Evolutionary conservation across 2,888 invertebrate species (phyloP).

Genomic region (Sinodicranocentrus sp.): DNA sequence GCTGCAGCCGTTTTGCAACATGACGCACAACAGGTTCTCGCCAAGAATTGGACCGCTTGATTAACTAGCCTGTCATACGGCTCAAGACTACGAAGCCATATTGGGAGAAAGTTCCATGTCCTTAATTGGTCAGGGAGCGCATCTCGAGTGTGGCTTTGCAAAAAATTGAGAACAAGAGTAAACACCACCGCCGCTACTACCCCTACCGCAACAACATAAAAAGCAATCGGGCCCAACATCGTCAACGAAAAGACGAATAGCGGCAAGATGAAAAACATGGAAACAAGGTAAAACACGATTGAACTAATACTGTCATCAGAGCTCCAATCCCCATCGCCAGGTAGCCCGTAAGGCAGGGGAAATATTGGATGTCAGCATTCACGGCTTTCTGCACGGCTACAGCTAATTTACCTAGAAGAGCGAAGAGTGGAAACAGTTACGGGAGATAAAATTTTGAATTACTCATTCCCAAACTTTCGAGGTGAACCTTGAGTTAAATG

Average conservation of each 20-base stretch:
- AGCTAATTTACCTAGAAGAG: conserved; percentile 78
- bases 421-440: not conserved
- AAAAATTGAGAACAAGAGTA: conserved; percentile 77
- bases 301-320: conserved; percentile 81
- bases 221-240: conserved; percentile 77
- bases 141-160: conserved; percentile 78
- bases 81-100: conserved; percentile 78
- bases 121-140: conserved; percentile 77
- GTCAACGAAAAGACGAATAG: conserved; percentile 78
- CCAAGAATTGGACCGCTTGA: conserved; percentile 49
- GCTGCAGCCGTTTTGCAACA: conserved; percentile 55
- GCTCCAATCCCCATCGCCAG: conserved; percentile 81
- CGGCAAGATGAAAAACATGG: conserved; percentile 78
- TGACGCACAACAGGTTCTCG: conserved; percentile 56
- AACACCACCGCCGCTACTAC: conserved; percentile 77
- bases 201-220: conserved; percentile 78
- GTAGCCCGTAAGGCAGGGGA: conserved; percentile 80
- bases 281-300: conserved; percentile 80
- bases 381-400: conserved; percentile 78
- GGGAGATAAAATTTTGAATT: not conserved
- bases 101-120: conserved; percentile 79
- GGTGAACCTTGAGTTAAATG: too few species aligned
- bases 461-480: too few species aligned
- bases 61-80: conserved; percentile 78
- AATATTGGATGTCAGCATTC: conserved; percentile 79